Conservation (phyloP, 2,113 vertebrate species). For the Synchiropus splendidus region DNA sequence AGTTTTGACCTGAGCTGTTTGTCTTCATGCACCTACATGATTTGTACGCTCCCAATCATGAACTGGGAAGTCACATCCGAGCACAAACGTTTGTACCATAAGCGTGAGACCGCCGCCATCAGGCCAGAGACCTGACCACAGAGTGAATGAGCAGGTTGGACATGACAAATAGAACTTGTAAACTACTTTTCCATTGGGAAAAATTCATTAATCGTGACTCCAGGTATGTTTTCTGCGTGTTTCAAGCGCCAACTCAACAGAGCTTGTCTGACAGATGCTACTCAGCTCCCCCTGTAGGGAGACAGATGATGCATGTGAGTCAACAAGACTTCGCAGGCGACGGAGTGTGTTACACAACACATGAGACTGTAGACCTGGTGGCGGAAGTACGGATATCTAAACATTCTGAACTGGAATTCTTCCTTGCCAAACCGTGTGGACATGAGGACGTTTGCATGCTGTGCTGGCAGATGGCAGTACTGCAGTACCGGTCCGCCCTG, state of each 20-base stretch:
- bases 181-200: too few relatives aligned
- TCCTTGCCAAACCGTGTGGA: slow-evolving; percentile 53
- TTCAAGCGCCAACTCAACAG: too few relatives aligned
- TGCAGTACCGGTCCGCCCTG: slow-evolving; percentile 52
- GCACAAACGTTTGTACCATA: too few relatives aligned
- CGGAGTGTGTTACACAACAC: slow-evolving; percentile 21
- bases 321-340: slow-evolving; percentile 37
- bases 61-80: too few relatives aligned
- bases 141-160: too few relatives aligned
- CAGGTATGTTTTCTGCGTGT: too few relatives aligned
- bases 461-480: slow-evolving; percentile 67
- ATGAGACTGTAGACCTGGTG: slow-evolving; percentile 33
- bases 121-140: too few relatives aligned
- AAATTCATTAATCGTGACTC: too few relatives aligned
- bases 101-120: too few relatives aligned
- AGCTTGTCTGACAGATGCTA: slow-evolving; percentile 55
- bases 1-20: slow-evolving; percentile 17
- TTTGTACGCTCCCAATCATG: slow-evolving; percentile 10
- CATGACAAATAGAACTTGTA: too few relatives aligned
- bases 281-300: slow-evolving; percentile 67
- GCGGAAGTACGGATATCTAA: slow-evolving; percentile 48
- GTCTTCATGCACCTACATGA: slow-evolving; percentile 3
- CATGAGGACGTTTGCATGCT: slow-evolving; percentile 55
- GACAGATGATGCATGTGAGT: slow-evolving; percentile 67
- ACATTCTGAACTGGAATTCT: slow-evolving; percentile 56